Base-by-base conservation (phyloP, 2,888 invertebrate species). In the Encarsia formosa region DNA sequence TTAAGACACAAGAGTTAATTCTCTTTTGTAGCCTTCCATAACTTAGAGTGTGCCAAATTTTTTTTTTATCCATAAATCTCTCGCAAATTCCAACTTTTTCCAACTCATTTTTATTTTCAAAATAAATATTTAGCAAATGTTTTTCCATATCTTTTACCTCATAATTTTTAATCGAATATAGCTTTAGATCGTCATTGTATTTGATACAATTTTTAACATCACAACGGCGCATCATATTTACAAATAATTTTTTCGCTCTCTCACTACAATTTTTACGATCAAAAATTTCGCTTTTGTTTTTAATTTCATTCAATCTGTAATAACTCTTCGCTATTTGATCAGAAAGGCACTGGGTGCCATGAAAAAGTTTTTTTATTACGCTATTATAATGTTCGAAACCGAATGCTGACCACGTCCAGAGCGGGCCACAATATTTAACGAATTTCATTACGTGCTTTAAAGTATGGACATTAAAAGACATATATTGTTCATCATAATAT, bases 301-400 rank as follows among this genome's bases (percentile, higher is more conserved):
- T 35, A 9, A 44, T 35, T n/a, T 29, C n/a, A 13, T 35, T 20
- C 22, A 39, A 46, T 46, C 40, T 31, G 5, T 15, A 13, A 38
- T 43, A 38, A 9, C 9, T 15, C 38, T 39, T 48, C n/a, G 13
- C 13, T 19, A 52, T 56, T 29, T 49, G 52, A 26, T 49, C 45
- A n/a, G 49, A 45, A n/a, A n/a, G n/a, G n/a, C n/a, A n/a, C n/a
- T n/a, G n/a, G n/a, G n/a, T n/a, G n/a, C n/a, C n/a, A n/a, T n/a
- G 24, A n/a, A 41, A 51, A 8, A 57, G 37, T 20, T 20, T 24
- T 23, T 26, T 45, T n/a, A 54, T 24, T 8, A 52, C 26, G 3
- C 52, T 52, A 37, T 57, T 55, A 23, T 35, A 52, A 19, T 49
- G 19, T 35, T 55, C 54, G 18, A 42, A 56, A 9, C 47, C 32